phyloP scores from a whole-genome alignment of 2,797 vertebrate species.

The Semotilus atromaculatus region DNA sequence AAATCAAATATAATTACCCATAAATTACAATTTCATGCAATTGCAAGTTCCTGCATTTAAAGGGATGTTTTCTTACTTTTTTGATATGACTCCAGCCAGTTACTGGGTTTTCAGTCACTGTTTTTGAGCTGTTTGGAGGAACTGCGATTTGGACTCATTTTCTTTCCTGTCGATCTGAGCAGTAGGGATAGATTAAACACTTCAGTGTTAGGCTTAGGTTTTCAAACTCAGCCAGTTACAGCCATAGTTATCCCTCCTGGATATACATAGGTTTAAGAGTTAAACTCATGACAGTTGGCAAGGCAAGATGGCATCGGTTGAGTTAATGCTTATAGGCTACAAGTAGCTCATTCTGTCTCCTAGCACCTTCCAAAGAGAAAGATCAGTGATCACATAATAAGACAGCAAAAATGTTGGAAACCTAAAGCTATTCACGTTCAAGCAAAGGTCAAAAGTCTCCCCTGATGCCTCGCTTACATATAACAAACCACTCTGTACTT shows the following conservation, averaged over 20 bases:
- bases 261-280: constrained; percentile 24
- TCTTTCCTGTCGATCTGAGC: background rate
- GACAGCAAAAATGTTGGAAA: background rate
- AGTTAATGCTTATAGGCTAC: background rate
- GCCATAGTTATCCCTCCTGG: background rate
- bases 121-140: background rate
- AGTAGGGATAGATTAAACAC: background rate
- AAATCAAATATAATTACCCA: background rate
- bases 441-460: background rate
- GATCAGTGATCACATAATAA: background rate
- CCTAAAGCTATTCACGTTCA: background rate
- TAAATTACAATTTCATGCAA: background rate
- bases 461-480: background rate
- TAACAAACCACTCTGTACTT: background rate
- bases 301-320: background rate
- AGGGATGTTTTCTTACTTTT: background rate
- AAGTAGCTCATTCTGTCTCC: background rate
- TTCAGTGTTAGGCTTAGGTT: background rate
- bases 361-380: background rate
- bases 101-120: background rate
- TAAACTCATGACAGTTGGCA: constrained; percentile 31
- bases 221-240: background rate
- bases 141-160: background rate
- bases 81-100: background rate
- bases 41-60: background rate